Percentiles rank a stretch among this genome's conserved stretches.
Evolutionary conservation across 2,797 vertebrate species (phyloP).

Genomic region (Numenius phaeopus): DNA sequence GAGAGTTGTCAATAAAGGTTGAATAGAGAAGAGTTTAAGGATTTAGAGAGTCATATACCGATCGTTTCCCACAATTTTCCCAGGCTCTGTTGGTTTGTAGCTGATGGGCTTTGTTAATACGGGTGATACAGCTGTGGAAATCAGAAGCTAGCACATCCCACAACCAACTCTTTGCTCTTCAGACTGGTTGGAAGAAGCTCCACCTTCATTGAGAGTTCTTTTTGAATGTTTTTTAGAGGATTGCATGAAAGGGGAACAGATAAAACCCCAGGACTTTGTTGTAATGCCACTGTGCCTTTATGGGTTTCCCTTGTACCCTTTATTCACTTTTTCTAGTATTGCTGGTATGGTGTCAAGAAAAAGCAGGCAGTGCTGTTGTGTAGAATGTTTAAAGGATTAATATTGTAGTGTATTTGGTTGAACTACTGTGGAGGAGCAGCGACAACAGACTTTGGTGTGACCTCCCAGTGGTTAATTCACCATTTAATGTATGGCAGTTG

Average conservation of each 20-base stretch:
- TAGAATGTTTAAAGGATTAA: not conserved
- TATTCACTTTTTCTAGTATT: not conserved
- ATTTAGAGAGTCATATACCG: not conserved
- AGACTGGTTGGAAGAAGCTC: not conserved
- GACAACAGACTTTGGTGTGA: not conserved
- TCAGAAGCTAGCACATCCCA: not conserved
- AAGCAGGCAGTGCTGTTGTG: not conserved
- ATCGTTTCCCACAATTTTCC: not conserved
- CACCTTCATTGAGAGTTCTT: not conserved
- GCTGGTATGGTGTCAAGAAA: not conserved
- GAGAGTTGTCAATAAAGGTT: not conserved
- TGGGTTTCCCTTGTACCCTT: not conserved
- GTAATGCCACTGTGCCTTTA: not conserved
- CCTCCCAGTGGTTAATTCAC: not conserved
- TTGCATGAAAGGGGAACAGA: not conserved
- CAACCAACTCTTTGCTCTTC: not conserved
- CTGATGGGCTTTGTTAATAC: not conserved
- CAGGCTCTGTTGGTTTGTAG: not conserved
- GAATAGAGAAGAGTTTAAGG: not conserved
- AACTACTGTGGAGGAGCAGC: not conserved
- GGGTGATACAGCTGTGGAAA: not conserved
- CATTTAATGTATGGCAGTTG: not conserved
- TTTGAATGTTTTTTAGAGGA: not conserved
- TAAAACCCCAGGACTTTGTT: not conserved
- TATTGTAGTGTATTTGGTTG: not conserved